A percentile compares a stretch with the other conserved stretches of the same genome.
Conservation (phyloP, 2,113 vertebrate genomes). For the Carollia perspicillata region DNA sequence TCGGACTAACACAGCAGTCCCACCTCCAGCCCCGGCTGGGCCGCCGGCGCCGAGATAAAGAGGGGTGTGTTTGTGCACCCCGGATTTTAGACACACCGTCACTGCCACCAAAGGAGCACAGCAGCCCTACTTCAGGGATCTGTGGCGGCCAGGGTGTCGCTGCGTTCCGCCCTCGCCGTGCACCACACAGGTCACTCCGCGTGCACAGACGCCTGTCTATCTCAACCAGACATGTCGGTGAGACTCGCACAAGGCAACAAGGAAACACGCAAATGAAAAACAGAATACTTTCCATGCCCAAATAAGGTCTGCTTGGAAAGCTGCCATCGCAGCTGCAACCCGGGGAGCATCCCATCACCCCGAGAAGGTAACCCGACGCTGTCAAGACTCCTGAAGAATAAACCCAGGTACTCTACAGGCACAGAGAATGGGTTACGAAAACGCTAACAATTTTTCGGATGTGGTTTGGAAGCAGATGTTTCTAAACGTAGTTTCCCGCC, state of each 20-base stretch:
- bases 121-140: not conserved
- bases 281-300: not conserved
- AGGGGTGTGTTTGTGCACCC: not conserved
- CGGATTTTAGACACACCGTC: not conserved
- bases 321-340: not conserved
- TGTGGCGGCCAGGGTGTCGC: not conserved
- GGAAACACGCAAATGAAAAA: not conserved
- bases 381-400: not conserved
- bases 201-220: not conserved
- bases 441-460: not conserved
- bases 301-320: not conserved
- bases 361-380: not conserved
- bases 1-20: not conserved
- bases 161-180: not conserved
- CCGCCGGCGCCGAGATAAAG: not conserved
- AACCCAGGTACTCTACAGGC: not conserved
- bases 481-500: not conserved
- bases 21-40: not conserved
- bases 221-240: not conserved
- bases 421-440: not conserved
- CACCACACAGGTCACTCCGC: not conserved
- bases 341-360: not conserved
- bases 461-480: not conserved
- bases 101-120: no score
- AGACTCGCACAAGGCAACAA: not conserved